phyloP scores from a whole-genome alignment of 1,140 invertebrate genomes.

The Magallana ariakensis region DNA sequence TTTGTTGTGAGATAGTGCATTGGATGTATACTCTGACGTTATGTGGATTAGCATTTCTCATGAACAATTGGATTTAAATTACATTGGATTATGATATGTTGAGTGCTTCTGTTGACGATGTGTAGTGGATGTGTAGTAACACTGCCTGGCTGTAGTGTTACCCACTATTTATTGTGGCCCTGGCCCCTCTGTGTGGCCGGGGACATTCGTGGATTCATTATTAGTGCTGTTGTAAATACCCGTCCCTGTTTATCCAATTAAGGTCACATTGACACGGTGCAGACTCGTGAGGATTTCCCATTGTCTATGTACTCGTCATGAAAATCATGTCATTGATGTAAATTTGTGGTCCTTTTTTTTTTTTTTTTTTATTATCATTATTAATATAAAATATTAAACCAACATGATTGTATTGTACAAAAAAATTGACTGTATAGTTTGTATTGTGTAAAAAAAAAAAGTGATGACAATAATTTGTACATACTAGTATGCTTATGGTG shows the following conservation, averaged over 20 bases:
- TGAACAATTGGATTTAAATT: no score
- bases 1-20: background rate
- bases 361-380: no score
- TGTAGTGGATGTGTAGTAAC: no score
- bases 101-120: no score
- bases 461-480: background rate
- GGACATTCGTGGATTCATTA: background rate
- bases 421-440: background rate
- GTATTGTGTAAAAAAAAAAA: background rate
- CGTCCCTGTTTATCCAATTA: background rate
- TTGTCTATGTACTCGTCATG: background rate
- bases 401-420: background rate
- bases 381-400: no score
- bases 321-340: background rate
- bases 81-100: no score
- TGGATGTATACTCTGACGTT: background rate
- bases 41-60: no score
- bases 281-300: background rate
- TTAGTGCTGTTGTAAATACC: constrained; percentile 24
- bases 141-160: no score
- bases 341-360: background rate
- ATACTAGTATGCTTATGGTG: background rate
- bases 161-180: no score
- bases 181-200: background rate
- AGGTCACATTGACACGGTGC: constrained; percentile 7